Percentiles rank a stretch among this genome's conserved stretches.
Conservation (phyloP, 2,113 vertebrate genomes). For the Leucopsar rothschildi region DNA sequence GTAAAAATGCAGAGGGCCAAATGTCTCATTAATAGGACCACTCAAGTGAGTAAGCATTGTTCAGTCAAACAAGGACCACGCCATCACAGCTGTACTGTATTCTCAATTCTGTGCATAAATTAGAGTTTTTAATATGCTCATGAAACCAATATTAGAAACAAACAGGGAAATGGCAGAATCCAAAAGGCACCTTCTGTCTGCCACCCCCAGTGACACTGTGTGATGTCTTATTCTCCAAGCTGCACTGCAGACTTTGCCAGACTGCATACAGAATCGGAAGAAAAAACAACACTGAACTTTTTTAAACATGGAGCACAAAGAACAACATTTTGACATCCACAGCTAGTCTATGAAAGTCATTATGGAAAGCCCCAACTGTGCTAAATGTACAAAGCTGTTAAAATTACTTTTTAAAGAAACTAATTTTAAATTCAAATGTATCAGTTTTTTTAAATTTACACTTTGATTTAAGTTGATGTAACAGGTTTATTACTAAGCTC, state of each 20-base stretch:
- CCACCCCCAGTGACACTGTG: not conserved
- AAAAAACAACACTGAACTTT: slow-evolving; percentile 19
- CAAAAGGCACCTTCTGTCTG: slow-evolving; percentile 41
- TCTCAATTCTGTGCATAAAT: not conserved
- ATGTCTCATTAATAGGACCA: not conserved
- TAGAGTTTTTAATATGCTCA: not conserved
- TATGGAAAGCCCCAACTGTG: slow-evolving; percentile 41
- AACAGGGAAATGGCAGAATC: not conserved
- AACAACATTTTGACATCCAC: slow-evolving; percentile 59
- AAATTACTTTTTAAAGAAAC: not conserved
- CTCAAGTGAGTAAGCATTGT: not conserved
- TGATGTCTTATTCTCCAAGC: slow-evolving; percentile 14
- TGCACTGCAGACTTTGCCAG: slow-evolving; percentile 26
- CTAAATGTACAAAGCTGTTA: slow-evolving; percentile 44
- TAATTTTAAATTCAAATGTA: slow-evolving; percentile 53
- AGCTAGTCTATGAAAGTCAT: slow-evolving; percentile 30
- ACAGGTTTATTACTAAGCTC: slow-evolving; percentile 22
- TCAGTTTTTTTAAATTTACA: slow-evolving; percentile 18
- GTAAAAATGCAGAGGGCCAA: not conserved
- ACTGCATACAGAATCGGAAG: not conserved
- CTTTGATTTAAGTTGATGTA: not conserved
- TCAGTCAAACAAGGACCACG: not conserved
- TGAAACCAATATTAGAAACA: not conserved
- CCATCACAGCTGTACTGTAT: not conserved
- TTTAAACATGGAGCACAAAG: not conserved